These are phyloP conservation scores for Chrysomela aeneicollis DNA, from an alignment of 2,888 invertebrate genomes.

Conservation along the genomic window DNA sequence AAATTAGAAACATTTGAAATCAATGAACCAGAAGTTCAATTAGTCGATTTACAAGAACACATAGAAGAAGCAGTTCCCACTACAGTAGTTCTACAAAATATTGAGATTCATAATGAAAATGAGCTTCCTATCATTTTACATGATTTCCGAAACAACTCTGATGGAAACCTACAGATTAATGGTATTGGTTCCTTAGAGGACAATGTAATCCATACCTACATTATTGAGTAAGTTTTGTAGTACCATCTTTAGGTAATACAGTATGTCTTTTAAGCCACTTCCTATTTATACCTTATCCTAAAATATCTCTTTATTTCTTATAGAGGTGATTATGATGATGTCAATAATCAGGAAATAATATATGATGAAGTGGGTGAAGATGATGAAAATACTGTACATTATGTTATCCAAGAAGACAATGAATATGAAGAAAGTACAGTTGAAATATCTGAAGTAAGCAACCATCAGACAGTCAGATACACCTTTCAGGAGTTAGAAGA, in stretches of 20 bases:
- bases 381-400: conserved; percentile 40
- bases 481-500: conserved; percentile 15
- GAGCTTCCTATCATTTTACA: conserved; percentile 47
- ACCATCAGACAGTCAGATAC: conserved; percentile 1
- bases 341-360: conserved; percentile 37
- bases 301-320: conserved; percentile 35
- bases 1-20: conserved; percentile 19
- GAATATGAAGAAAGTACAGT: conserved; percentile 28
- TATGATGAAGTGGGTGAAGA: conserved; percentile 39
- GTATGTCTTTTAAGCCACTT: too few species aligned
- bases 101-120: conserved; percentile 32
- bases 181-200: conserved; percentile 37
- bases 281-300: too few species aligned
- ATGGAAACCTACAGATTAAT: conserved; percentile 50
- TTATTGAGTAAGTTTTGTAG: conserved; percentile 48
- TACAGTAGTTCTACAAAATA: conserved; percentile 49
- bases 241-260: too few species aligned
- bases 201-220: conserved; percentile 42
- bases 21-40: conserved; percentile 23
- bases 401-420: conserved; percentile 43
- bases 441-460: neutral
- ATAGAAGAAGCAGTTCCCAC: conserved; percentile 18
- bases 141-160: conserved; percentile 46
- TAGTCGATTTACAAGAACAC: neutral
- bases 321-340: conserved; percentile 38